phyloP scores from a whole-genome alignment of 2,113 vertebrate species.

The Arvicanthis niloticus region DNA sequence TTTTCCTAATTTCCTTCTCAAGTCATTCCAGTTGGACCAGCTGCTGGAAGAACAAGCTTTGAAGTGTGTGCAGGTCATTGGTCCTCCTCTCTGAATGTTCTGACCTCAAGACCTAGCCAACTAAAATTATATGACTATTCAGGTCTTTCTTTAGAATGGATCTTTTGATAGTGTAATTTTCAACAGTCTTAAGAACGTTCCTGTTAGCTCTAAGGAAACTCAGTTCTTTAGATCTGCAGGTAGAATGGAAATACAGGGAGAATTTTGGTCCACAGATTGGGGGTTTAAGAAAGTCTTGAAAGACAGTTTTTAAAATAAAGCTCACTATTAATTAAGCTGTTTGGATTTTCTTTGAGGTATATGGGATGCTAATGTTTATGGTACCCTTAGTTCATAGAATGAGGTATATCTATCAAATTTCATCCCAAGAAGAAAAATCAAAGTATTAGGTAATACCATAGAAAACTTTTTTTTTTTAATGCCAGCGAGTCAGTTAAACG shows the following conservation, averaged over 20 bases:
- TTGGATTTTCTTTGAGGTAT: constrained; percentile 36
- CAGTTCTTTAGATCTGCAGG: constrained; percentile 2
- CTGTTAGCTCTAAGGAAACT: background rate
- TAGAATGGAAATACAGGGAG: background rate
- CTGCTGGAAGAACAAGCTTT: constrained; percentile 25
- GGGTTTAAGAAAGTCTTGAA: background rate
- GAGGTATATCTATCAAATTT: background rate
- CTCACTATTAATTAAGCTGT: background rate
- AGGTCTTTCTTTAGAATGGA: constrained; percentile 27
- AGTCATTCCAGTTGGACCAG: constrained; percentile 62
- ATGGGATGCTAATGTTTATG: background rate
- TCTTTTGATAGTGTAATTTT: background rate
- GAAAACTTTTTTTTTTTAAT: background rate
- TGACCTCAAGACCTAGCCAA: background rate
- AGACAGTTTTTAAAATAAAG: constrained; percentile 53
- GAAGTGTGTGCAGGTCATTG: background rate
- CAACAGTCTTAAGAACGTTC: background rate
- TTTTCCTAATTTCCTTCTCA: constrained; percentile 48
- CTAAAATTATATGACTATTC: background rate
- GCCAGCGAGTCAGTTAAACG: background rate
- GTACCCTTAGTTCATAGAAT: constrained; percentile 10
- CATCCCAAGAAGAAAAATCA: constrained; percentile 61
- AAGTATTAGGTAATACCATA: background rate
- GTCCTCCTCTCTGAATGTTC: background rate
- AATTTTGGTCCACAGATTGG: background rate